phyloP scores from a whole-genome alignment of 2,888 invertebrate species.

The Caenorhabditis imperialis region DNA sequence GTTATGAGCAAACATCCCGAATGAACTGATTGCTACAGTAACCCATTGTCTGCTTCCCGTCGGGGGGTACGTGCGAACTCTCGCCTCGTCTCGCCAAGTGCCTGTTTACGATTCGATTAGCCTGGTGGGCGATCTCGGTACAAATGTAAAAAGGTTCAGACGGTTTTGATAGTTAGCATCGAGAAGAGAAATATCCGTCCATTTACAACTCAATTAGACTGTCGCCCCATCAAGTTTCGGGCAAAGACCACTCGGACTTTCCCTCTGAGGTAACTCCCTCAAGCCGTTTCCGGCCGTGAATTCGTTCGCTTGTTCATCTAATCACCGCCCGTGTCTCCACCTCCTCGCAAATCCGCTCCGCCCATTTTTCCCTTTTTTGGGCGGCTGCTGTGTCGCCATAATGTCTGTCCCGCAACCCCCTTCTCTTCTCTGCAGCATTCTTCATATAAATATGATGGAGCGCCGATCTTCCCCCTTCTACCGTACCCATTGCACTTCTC shows the following conservation, averaged over 20 bases:
- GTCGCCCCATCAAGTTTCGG: slow-evolving; percentile 34
- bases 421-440: slow-evolving; percentile 24
- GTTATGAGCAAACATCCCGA: no score
- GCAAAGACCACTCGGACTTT: slow-evolving; percentile 27
- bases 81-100: no score
- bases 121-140: slow-evolving; percentile 14
- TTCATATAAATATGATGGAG: slow-evolving; percentile 48
- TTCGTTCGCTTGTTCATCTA: slow-evolving; percentile 52
- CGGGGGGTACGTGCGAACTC: slow-evolving; percentile 12
- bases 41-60: no score
- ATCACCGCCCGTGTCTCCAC: slow-evolving; percentile 38
- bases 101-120: not conserved
- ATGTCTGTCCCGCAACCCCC: slow-evolving; percentile 20
- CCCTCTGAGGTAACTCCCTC: slow-evolving; percentile 4
- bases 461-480: not conserved
- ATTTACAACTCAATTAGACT: slow-evolving; percentile 35
- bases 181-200: slow-evolving; percentile 10
- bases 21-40: no score
- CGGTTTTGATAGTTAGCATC: no score
- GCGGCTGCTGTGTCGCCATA: slow-evolving; percentile 30
- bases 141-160: no score
- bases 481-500: slow-evolving; percentile 14
- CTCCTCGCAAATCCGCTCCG: slow-evolving; percentile 31
- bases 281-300: slow-evolving; percentile 30
- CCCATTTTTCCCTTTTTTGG: slow-evolving; percentile 27